Percentiles rank a stretch among this genome's conserved stretches.
Conservation (phyloP, 2,888 invertebrate species). For the Scrobipalpa costella region DNA sequence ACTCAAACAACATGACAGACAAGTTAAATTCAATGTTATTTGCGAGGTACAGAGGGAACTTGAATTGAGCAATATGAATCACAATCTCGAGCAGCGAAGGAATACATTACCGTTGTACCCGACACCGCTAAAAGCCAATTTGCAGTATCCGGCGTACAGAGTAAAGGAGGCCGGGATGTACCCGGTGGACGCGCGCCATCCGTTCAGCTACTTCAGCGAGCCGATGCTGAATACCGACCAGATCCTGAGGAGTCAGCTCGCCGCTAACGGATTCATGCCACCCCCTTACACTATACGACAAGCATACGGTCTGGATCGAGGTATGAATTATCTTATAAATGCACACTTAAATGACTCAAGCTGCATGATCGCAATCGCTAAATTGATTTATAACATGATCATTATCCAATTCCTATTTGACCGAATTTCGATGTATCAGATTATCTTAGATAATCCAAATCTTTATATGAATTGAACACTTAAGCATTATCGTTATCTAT, state of each 20-base stretch:
- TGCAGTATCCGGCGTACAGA: slow-evolving; percentile 56
- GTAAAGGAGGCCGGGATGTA: slow-evolving; percentile 50
- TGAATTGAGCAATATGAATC: slow-evolving; percentile 45
- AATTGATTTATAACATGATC: not conserved
- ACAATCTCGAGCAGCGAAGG: slow-evolving; percentile 57
- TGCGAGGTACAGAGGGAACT: slow-evolving; percentile 55
- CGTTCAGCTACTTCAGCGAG: slow-evolving; percentile 64
- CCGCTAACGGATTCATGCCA: slow-evolving; percentile 57
- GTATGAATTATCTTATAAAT: slow-evolving; percentile 43
- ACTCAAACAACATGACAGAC: slow-evolving; percentile 34
- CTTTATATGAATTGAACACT: slow-evolving; percentile 11
- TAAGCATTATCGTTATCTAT: slow-evolving; percentile 10
- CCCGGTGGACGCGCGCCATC: slow-evolving; percentile 46
- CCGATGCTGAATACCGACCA: slow-evolving; percentile 60
- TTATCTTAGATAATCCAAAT: slow-evolving; percentile 17
- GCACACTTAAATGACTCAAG: not conserved
- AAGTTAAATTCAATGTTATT: slow-evolving; percentile 46
- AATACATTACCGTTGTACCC: slow-evolving; percentile 69
- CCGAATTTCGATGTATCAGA: slow-evolving; percentile 11
- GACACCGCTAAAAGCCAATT: slow-evolving; percentile 59
- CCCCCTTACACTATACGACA: slow-evolving; percentile 61
- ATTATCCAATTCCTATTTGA: slow-evolving; percentile 1
- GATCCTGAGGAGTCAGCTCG: slow-evolving; percentile 61
- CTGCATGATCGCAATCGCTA: not conserved
- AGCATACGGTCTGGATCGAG: slow-evolving; percentile 67